phyloP scores from a whole-genome alignment of 2,797 vertebrate species.

The Nannoperca obscura region DNA sequence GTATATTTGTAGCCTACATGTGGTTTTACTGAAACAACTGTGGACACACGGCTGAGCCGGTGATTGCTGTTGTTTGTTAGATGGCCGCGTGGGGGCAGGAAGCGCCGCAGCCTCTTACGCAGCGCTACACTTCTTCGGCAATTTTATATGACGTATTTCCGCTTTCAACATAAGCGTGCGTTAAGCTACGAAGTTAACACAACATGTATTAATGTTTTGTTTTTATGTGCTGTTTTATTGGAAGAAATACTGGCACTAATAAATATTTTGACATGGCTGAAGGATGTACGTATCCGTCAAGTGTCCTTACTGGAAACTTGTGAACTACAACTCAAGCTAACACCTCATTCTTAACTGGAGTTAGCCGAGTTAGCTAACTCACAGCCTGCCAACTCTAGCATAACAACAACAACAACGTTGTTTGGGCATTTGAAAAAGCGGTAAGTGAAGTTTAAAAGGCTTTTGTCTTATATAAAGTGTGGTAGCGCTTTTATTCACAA shows the following conservation, averaged over 20 bases:
- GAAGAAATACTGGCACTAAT: background rate
- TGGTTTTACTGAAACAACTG: background rate
- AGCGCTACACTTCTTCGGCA: background rate
- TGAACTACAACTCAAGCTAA: background rate
- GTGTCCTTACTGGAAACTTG: rapidly evolving
- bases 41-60: background rate
- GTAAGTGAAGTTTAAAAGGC: slow-evolving; percentile 29
- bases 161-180: background rate
- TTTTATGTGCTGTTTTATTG: background rate
- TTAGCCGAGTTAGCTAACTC: slow-evolving; percentile 45
- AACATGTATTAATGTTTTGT: background rate
- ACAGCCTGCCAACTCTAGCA: background rate
- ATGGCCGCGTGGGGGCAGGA: slow-evolving; percentile 31
- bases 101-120: background rate
- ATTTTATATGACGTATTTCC: slow-evolving; percentile 35
- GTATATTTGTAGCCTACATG: no score
- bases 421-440: slow-evolving; percentile 15
- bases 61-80: background rate
- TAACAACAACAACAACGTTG: slow-evolving; percentile 45
- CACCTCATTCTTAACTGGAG: background rate
- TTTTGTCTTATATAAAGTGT: background rate
- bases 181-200: slow-evolving; percentile 26
- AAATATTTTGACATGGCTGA: background rate
- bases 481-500: background rate
- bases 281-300: background rate